Percentiles rank a stretch among this genome's conserved stretches.
Conservation (phyloP, 2,888 invertebrate genomes). For the Gastrophysa polygoni region DNA sequence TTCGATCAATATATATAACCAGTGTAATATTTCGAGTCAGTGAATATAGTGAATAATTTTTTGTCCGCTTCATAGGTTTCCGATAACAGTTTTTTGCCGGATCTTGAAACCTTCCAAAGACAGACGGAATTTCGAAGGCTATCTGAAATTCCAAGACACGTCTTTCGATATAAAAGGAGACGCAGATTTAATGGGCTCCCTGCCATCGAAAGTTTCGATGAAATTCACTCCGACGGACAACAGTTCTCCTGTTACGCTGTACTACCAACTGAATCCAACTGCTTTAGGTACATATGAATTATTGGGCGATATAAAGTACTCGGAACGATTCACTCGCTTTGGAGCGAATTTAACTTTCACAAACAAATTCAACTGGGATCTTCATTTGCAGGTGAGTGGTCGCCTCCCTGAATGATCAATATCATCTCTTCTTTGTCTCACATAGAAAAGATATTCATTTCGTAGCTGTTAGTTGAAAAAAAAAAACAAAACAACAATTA, state of each 20-base stretch:
- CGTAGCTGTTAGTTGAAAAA: too few species aligned
- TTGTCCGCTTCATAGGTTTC: constrained; percentile 41
- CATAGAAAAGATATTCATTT: too few species aligned
- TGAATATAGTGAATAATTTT: too few species aligned
- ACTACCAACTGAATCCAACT: constrained; percentile 53
- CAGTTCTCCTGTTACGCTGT: constrained; percentile 51
- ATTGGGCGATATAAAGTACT: constrained; percentile 51
- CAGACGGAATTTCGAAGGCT: constrained; percentile 54
- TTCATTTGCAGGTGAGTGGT: constrained; percentile 53
- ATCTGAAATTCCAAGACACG: constrained; percentile 57
- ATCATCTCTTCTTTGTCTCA: too few species aligned
- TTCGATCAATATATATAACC: too few species aligned
- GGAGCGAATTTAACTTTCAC: constrained; percentile 53
- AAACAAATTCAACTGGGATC: constrained; percentile 57
- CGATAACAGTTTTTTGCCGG: constrained; percentile 43
- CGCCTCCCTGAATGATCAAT: not conserved
- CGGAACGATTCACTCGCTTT: constrained; percentile 58
- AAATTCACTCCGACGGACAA: constrained; percentile 58
- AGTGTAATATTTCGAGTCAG: too few species aligned
- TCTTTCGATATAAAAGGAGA: constrained; percentile 57
- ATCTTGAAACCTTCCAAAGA: constrained; percentile 38
- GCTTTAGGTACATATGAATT: constrained; percentile 46
- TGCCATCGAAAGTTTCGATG: constrained; percentile 57
- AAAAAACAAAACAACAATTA: too few species aligned
- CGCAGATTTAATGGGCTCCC: constrained; percentile 53